Conservation (phyloP, 1,140 invertebrate species). For the Piezodorus guildinii region DNA sequence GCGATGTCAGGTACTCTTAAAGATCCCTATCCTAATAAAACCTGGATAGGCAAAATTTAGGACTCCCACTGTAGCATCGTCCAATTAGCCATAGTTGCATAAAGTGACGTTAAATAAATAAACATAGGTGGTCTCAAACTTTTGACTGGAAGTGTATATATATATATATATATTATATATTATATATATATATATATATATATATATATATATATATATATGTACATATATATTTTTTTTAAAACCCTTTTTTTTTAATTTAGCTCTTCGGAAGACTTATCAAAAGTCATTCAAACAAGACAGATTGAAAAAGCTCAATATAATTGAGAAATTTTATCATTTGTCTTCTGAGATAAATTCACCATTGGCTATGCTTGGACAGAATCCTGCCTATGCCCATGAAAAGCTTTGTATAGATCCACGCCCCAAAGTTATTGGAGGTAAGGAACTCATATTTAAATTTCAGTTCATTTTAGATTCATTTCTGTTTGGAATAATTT, state of each 20-base stretch:
- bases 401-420: conserved; percentile 1
- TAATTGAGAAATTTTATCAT: not conserved
- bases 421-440: not conserved
- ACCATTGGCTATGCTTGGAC: not conserved
- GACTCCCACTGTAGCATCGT: no score
- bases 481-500: not conserved
- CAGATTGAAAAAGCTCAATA: not conserved
- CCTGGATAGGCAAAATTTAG: no score
- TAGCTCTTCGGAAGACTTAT: not conserved
- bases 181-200: no score
- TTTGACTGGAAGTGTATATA: no score
- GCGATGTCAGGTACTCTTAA: no score
- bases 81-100: no score
- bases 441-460: not conserved
- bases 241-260: no score
- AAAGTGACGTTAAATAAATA: no score
- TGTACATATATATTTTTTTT: not conserved
- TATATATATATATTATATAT: no score
- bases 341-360: not conserved
- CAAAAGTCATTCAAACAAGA: not conserved
- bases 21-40: no score
- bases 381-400: not conserved
- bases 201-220: not conserved
- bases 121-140: no score
- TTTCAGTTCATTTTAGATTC: no score